phyloP scores from a whole-genome alignment of 64 coral and sea anemone species.

The Actinia equina region DNA sequence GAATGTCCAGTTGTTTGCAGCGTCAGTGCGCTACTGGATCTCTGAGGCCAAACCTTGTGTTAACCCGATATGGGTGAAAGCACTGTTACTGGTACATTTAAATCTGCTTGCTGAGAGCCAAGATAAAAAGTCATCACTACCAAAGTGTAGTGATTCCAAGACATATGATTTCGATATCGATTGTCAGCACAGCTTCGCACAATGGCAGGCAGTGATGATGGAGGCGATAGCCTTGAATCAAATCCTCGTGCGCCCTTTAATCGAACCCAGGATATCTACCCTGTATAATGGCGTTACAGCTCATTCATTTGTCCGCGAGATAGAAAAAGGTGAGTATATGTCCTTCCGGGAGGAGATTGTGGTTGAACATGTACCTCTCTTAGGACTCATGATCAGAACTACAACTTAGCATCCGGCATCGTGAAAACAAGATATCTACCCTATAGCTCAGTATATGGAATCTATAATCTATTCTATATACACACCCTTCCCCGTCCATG shows the following conservation, averaged over 20 bases:
- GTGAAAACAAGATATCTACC: no score
- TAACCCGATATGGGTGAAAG: background rate
- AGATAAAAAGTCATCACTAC: background rate
- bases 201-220: conserved; percentile 74
- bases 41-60: conserved; percentile 38
- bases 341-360: no score
- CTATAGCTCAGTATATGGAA: no score
- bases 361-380: background rate
- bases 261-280: conserved; percentile 41
- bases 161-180: background rate
- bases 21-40: conserved; percentile 50
- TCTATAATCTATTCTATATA: no score
- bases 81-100: conserved; percentile 25
- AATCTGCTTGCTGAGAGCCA: background rate
- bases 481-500: no score
- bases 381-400: background rate
- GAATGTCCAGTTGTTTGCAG: conserved; percentile 37
- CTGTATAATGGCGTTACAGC: conserved; percentile 41
- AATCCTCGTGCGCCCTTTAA: conserved; percentile 37
- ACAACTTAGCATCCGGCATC: background rate
- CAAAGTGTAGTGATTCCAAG: background rate
- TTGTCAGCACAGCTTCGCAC: conserved; percentile 60
- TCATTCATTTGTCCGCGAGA: conserved; percentile 4
- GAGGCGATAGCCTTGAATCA: conserved; percentile 56
- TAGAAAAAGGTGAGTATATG: conserved; percentile 35